phyloP scores from a whole-genome alignment of 2,113 vertebrate genomes.

The Pavo muticus region DNA sequence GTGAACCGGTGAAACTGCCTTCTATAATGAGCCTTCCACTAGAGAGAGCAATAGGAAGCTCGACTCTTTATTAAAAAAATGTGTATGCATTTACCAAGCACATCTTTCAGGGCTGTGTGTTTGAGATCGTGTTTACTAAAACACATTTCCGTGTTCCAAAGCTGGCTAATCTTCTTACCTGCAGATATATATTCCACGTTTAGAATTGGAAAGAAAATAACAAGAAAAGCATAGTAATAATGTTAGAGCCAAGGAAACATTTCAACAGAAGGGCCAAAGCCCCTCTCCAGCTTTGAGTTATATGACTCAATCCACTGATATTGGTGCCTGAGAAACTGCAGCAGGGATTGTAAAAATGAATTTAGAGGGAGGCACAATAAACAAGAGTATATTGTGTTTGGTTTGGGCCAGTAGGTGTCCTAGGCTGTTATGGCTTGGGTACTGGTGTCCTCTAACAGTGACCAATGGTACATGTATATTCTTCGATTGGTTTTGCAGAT shows the following conservation, averaged over 20 bases:
- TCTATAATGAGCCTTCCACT: constrained; percentile 48
- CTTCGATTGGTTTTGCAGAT: not conserved
- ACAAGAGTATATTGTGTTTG: not conserved
- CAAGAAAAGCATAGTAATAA: not conserved
- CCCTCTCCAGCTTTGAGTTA: not conserved
- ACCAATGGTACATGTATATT: not conserved
- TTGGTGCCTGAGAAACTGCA: not conserved
- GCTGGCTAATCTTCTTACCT: not conserved
- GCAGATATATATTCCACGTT: not conserved
- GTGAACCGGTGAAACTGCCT: constrained; percentile 13
- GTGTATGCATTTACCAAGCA: not conserved
- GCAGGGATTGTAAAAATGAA: not conserved
- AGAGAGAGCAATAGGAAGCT: constrained; percentile 26
- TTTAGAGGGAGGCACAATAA: not conserved
- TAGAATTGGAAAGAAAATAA: not conserved
- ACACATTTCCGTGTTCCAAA: constrained; percentile 22
- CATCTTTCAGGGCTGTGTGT: not conserved
- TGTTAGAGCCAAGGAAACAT: not conserved
- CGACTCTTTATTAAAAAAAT: not conserved
- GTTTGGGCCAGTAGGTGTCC: not conserved
- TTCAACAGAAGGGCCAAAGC: not conserved
- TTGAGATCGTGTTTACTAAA: constrained; percentile 16
- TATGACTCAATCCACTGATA: not conserved
- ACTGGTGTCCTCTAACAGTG: not conserved
- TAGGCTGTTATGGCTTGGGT: not conserved